Evolutionary conservation across 2,113 vertebrate genomes (phyloP), one percentile per base, ranked within the genome.

Genomic region (Vidua macroura): DNA sequence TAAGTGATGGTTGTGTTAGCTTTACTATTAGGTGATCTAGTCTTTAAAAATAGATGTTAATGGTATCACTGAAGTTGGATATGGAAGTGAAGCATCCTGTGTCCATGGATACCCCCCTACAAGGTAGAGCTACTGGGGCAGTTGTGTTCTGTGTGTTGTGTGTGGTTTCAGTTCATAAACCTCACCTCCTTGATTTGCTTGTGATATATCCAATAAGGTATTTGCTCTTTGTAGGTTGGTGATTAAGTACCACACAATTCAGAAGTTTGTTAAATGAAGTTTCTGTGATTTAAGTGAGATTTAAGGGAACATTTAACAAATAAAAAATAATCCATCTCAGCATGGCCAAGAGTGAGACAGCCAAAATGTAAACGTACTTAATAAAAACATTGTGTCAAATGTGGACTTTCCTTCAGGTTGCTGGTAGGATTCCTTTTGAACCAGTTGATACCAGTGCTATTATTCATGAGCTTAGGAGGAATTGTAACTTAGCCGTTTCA

Each of bases 171-270:
- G 25, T 55, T 56, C 56, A 78, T 4, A 17, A 14, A 13, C 22
- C 13, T 67, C 52, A 27, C 41, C 11, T 48, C 24, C 24, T n/a
- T 58, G 18, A 63, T 23, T 11, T 43, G 10, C 35, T 72, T 41
- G 13, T 2, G 3, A 46, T 1, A 3, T n/a, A 15, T 35, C 23
- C 53, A 27, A 1, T 39, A 41, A 62, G 28, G 4, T 7, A 6
- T 41, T 15, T 53, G 6, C 10, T 56, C 35, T 64, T 48, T 79
- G 11, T 35, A 11, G 7, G 1, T 6, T 62, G 35, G 21, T 66
- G 43, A 43, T 66, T 43, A 66, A 51, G 28, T 35, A 53, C 30
- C 21, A 19, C 10, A 35, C 5, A 44, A 11, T 69, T 69, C 83
- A 87, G 46, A 24, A 66, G 53, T 37, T 19, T 41, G 8, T 62